These are phyloP conservation scores for Alligator sinensis DNA, from an alignment of 2,113 vertebrate genomes.

Conservation along the genomic window DNA sequence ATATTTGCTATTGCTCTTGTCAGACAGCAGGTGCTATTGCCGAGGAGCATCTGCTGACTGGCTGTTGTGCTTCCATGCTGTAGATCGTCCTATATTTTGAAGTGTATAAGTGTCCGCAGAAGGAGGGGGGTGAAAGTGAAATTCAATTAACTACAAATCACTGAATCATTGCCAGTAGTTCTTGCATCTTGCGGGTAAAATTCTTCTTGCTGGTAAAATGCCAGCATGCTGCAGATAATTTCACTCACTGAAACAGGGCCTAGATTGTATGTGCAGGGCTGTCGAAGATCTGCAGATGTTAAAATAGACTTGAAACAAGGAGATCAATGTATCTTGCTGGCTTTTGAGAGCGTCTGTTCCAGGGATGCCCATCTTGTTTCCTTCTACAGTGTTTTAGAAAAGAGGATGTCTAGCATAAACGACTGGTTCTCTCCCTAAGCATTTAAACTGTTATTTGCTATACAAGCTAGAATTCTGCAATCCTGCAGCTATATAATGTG, in stretches of 20 bases:
- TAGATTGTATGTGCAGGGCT: not conserved
- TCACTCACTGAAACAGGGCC: slow-evolving; percentile 1
- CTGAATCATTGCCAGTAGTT: slow-evolving; percentile 55
- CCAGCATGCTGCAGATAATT: slow-evolving; percentile 62
- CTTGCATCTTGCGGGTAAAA: not conserved
- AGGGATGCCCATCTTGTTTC: not conserved
- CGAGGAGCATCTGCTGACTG: not conserved
- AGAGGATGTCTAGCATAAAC: not conserved
- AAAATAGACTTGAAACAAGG: not conserved
- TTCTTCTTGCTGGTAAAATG: slow-evolving; percentile 32
- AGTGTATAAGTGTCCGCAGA: slow-evolving; percentile 16
- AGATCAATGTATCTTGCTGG: not conserved
- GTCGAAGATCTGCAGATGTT: not conserved
- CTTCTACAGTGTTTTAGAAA: accelerated
- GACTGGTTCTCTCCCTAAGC: not conserved
- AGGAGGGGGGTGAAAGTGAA: slow-evolving; percentile 32
- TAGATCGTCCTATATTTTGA: not conserved
- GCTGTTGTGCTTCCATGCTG: not conserved
- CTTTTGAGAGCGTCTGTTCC: not conserved
- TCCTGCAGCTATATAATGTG: not conserved
- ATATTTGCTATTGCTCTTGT: not conserved
- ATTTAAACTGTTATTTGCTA: not conserved
- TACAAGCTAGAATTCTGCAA: accelerated
- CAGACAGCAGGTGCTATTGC: not conserved
- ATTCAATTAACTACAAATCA: slow-evolving; percentile 60